Conservation (phyloP, 2,888 invertebrate genomes). For the Stenurella melanura region DNA sequence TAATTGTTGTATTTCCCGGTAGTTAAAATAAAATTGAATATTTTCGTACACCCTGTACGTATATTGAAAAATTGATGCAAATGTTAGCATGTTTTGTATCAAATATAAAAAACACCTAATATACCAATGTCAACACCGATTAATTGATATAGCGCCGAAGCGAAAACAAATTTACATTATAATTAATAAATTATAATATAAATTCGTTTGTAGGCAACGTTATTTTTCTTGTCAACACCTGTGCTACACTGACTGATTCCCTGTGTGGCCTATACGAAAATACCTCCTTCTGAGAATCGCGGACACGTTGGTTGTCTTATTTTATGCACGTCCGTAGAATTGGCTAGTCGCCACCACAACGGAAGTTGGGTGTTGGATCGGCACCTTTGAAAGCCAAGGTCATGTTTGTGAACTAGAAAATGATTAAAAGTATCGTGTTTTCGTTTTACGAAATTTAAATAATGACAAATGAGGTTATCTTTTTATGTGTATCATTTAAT, state of each 20-base stretch:
- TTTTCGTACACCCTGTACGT: too few species aligned
- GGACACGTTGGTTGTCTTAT: slow-evolving; percentile 53
- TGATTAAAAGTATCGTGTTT: slow-evolving; percentile 37
- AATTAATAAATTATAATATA: slow-evolving; percentile 22
- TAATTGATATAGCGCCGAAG: background rate
- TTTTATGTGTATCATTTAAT: slow-evolving; percentile 27
- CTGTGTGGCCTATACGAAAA: slow-evolving; percentile 55
- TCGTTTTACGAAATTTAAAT: slow-evolving; percentile 33
- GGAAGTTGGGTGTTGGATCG: slow-evolving; percentile 52
- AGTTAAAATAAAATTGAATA: too few species aligned
- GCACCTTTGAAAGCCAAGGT: slow-evolving; percentile 43
- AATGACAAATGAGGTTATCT: slow-evolving; percentile 35
- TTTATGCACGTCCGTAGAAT: slow-evolving; percentile 56
- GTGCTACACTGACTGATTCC: slow-evolving; percentile 33
- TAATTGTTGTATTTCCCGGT: too few species aligned
- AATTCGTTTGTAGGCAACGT: slow-evolving; percentile 3
- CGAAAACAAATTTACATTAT: slow-evolving; percentile 3
- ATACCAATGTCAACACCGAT: slow-evolving; percentile 1
- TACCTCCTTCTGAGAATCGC: slow-evolving; percentile 55
- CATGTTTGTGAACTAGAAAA: slow-evolving; percentile 32
- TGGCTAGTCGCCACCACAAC: slow-evolving; percentile 57
- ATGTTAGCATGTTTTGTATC: background rate
- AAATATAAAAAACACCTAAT: background rate
- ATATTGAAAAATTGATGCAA: background rate
- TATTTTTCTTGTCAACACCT: slow-evolving; percentile 25